phyloP scores from a whole-genome alignment of 2,888 invertebrate species.

The Chydorus sphaericus region DNA sequence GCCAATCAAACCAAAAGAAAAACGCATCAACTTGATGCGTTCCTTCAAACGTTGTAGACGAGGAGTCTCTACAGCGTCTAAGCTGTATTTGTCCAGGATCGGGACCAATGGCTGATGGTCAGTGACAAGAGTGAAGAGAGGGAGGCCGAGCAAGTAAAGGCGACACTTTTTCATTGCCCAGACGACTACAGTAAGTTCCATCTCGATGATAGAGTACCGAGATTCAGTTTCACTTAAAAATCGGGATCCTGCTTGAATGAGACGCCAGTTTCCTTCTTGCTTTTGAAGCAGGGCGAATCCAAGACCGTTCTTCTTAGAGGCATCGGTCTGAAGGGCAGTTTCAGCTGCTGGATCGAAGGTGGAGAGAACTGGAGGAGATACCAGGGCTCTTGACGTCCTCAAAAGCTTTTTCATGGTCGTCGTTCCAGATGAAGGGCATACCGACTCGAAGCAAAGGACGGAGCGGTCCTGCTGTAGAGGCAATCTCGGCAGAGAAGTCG shows the following conservation, averaged over 20 bases:
- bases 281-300: constrained; percentile 12
- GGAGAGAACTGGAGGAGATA: constrained; percentile 9
- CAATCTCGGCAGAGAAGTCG: neutral
- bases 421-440: neutral
- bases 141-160: constrained; percentile 21
- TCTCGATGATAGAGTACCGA: constrained; percentile 19
- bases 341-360: constrained; percentile 6
- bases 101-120: constrained; percentile 22
- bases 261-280: neutral
- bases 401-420: constrained; percentile 8
- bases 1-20: too few species aligned
- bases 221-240: constrained; percentile 13
- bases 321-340: constrained; percentile 7
- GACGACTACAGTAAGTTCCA: constrained; percentile 21
- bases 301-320: neutral
- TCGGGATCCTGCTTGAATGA: constrained; percentile 7
- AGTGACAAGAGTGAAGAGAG: constrained; percentile 21
- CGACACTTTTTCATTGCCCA: constrained; percentile 23
- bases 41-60: constrained; percentile 22
- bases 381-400: constrained; percentile 4
- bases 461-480: neutral
- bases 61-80: constrained; percentile 20
- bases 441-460: neutral
- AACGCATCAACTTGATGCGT: too few species aligned
- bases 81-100: constrained; percentile 21